Evolutionary conservation across 1,140 invertebrate species (phyloP).

Genomic region (Liolophura sinensis): DNA sequence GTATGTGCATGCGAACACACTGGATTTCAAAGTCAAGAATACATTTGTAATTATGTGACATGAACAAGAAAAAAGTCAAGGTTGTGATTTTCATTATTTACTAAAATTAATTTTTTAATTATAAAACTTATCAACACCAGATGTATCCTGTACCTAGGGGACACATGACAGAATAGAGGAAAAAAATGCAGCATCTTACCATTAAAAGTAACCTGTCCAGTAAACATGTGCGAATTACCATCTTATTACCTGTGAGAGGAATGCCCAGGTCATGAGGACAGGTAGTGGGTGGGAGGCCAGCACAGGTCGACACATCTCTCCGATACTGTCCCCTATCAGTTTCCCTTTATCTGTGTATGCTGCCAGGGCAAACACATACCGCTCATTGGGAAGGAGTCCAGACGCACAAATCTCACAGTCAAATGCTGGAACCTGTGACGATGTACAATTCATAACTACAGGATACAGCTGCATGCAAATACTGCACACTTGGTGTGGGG

Average conservation of each 20-base stretch:
- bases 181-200: no score
- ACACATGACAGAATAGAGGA: no score
- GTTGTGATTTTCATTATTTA: no score
- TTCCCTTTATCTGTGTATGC: constrained; percentile 55
- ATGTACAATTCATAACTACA: neutral
- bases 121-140: no score
- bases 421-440: constrained; percentile 36
- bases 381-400: constrained; percentile 47
- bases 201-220: no score
- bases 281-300: constrained; percentile 53
- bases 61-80: no score
- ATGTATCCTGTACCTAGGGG: no score
- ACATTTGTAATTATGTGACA: no score
- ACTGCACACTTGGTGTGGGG: neutral
- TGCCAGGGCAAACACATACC: constrained; percentile 57
- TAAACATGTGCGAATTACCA: no score
- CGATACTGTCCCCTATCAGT: constrained; percentile 53
- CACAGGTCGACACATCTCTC: constrained; percentile 54
- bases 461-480: constrained; percentile 4
- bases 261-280: constrained; percentile 54
- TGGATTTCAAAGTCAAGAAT: no score
- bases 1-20: no score
- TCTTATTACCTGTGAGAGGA: constrained; percentile 54
- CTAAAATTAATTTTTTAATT: no score
- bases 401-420: constrained; percentile 44